Base-by-base conservation (phyloP, 2,888 invertebrate genomes). In the Xylocampa areola region DNA sequence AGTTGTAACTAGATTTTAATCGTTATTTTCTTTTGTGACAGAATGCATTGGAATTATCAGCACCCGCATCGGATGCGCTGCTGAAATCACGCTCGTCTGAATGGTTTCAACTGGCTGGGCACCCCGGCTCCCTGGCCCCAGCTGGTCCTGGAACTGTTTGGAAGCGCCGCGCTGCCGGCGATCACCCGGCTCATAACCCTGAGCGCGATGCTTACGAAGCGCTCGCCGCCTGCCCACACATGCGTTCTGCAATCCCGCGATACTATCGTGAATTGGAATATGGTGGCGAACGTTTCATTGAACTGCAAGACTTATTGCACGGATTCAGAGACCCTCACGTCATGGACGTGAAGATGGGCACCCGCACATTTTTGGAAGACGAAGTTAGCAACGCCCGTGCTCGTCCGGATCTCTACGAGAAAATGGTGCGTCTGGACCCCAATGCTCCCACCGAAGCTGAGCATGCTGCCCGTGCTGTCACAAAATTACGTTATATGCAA, bases 261-360 rank as follows among this genome's bases (percentile, higher is more conserved):
- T 98, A 97, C 90, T 97, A 97, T 88, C 95, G 98, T 39, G 96
- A 98, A 84, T 96, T 97, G 36, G 96, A 97, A 72, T 96, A 97
- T 85, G 95, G 95, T 55, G 96, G 96, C 29, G 97, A 97, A 80
- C 95, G 95, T 69, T 99, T 98, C 90, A 98, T 99, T 80, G 99
- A 99, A 90, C 96, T 99, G 64, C 98, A 99, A 92, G 98, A 99
- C 89, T 94, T 99, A 14, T 93, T 99, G 17, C 97, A 97, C 78
- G 97, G 97, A 53, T 99, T 99, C 90, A 90, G 94, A 80, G 97
- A 99, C 90, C 98, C 98, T 0, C 97, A 97, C 82, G 98, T 99
- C 0, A 99, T 99, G 96, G 99, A 99, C 88, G 97, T 99, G 61
- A 99, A 99, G 94, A 97, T 99, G 96, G 99, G 99, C 35, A 97